Base-by-base conservation (phyloP, 2,113 vertebrate species). In the Centropristis striata region DNA sequence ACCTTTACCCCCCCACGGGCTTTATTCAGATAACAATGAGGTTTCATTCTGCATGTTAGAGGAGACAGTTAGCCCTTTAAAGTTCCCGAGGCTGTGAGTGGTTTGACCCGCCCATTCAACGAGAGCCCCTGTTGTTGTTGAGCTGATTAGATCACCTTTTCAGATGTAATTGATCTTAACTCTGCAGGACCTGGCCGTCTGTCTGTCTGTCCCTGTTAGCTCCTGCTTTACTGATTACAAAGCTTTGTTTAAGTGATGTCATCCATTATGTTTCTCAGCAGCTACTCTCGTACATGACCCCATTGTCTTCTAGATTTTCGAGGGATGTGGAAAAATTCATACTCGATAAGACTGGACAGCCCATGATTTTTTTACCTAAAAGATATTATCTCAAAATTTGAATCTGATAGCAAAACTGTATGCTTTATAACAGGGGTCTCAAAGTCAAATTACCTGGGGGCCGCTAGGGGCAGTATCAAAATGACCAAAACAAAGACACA, bases 81-180 rank as follows among this genome's bases (percentile, higher is more conserved):
- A 44, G 41, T 36, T 60, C 72, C 75, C 4, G 23, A 15, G 71
- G 59, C 18, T 4, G 41, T 46, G 60, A 61, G 28, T 72, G 53
- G 15, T 49, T 23, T 5, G 59, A 68, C 75, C 74, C 83, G 63
- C 76, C 71, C 39, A n/a, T 4, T 53, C 25, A 67, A 67, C 66
- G 78, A 81, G 25, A 46, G 54, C 8, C 39, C n/a, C 25, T 64
- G 63, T 74, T 23, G 28, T 47, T 51, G 13, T 46, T 2, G 28
- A 77, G 1, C 75, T 80, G 80, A 91, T 84, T 80, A 71, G 13
- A 91, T 88, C 54, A 70, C 39, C 67, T 85, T 14, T 63, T 85
- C 12, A 73, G 27, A 71, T 65, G 44, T 49, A 66, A 78, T 4
- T 51, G 69, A 86, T 79, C 69, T 73, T 20, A 15, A 53, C 47